Base-by-base conservation (phyloP, 2,797 vertebrate genomes). In the Bothrops alternatus region DNA sequence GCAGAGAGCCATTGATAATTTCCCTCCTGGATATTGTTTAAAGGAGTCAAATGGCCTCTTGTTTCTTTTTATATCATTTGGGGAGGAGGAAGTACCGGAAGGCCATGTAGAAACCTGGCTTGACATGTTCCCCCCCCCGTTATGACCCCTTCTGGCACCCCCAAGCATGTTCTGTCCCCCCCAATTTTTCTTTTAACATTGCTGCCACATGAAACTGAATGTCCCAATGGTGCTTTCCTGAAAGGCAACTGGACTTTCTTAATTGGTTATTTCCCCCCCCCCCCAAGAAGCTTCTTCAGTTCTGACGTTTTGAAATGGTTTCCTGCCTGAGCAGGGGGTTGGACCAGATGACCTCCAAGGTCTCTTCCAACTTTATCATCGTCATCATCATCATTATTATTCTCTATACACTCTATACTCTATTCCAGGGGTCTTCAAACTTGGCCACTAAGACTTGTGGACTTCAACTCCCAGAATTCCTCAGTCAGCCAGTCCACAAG, bases 171-270 rank as follows among this genome's bases (percentile, higher is more conserved):
- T 89, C 90, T 53, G n/a, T 37, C 37, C 13, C 87, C 0, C 2
- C 0, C 0, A n/a, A n/a, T 8, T 53, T 53, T 53, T 53, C 10
- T 53, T 1, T 58, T 60, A 28, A 0, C 0, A 4, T 0, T 0
- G 65, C 78, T 53, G 25, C 0, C 14, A 2, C 16, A 16, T 85
- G 5, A 58, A 65, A 53, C 6, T 0, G 2, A 86, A 28, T 16
- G 2, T 2, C 28, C 63, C 2, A 1, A 69, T 32, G 2, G 63
- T 16, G 28, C 28, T 32, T 16, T 32, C n/a, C 28, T 13, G 2
- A 69, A 32, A 69, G 63, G 63, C 63, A 69, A 32, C 63, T 16
- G 28, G 50, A 53, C 8, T 53, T 53, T 53, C 50, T 53, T 53
- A 8, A 7, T 10, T 53, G 50, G 50, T 10, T 50, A 50, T 50